These are phyloP conservation scores for Mythimna lalbum DNA, from an alignment of 2,888 invertebrate species.

Conservation along the genomic window DNA sequence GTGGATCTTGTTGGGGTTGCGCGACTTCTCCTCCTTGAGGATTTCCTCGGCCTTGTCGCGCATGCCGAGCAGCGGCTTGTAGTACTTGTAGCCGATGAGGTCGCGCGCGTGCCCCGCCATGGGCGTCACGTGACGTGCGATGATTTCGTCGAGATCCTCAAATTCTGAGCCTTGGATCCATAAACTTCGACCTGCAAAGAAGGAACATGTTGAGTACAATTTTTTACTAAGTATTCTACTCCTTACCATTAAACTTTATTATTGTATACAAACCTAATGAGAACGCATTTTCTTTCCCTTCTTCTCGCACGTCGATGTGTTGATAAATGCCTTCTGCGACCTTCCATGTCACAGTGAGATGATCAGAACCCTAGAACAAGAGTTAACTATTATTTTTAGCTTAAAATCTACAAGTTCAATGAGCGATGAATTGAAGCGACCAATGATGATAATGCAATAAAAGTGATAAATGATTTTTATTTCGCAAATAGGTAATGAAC, in stretches of 20 bases:
- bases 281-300: constrained; percentile 99
- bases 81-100: constrained; percentile 97
- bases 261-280: constrained; percentile 93
- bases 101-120: constrained; percentile 99
- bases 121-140: constrained; percentile 98
- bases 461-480: no score
- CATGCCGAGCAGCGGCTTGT: constrained; percentile 94
- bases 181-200: constrained; percentile 89
- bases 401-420: neutral
- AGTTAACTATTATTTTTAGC: constrained; percentile 5
- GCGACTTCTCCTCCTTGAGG: constrained; percentile 96
- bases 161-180: constrained; percentile 98
- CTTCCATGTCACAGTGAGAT: constrained; percentile 99
- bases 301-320: constrained; percentile 98
- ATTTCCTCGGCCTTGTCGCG: constrained; percentile 97
- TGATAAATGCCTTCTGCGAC: constrained; percentile 98
- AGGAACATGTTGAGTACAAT: neutral
- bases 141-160: constrained; percentile 99
- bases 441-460: neutral
- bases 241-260: neutral
- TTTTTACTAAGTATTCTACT: no score
- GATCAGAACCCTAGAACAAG: constrained; percentile 94
- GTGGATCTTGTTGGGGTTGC: constrained; percentile 96
- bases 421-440: neutral
- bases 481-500: no score